Evolutionary conservation across 2,797 vertebrate genomes (phyloP).

Genomic region (Morelia viridis): DNA sequence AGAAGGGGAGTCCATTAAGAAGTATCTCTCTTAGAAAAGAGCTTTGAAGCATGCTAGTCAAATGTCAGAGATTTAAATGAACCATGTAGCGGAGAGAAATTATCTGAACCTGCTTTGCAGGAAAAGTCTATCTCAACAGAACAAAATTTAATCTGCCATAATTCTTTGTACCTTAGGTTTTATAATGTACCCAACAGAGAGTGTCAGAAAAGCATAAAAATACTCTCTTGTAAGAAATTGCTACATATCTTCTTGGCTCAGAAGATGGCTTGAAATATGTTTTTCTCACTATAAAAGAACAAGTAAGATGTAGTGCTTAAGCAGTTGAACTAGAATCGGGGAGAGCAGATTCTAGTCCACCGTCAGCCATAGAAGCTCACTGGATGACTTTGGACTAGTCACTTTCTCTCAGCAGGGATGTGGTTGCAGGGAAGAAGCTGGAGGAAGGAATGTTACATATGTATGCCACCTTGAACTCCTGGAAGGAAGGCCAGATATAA

Average conservation of each 20-base stretch:
- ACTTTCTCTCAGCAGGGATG: not conserved
- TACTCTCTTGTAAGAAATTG: conserved; percentile 48
- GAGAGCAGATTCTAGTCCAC: not conserved
- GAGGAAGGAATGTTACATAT: not conserved
- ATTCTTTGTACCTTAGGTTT: conserved; percentile 27
- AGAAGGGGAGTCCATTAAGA: not conserved
- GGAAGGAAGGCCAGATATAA: not conserved
- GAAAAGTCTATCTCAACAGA: not conserved
- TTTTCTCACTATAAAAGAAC: not conserved
- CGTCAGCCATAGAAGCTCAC: not conserved
- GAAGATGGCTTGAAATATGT: not conserved
- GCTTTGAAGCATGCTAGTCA: not conserved
- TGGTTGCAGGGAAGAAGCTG: not conserved
- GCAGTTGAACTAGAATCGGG: too few species aligned
- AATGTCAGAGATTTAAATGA: conserved; percentile 13
- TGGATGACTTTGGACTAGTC: not conserved
- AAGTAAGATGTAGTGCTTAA: not conserved
- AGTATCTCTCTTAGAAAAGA: not conserved
- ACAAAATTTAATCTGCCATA: conserved; percentile 39
- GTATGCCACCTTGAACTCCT: not conserved
- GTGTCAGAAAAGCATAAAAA: conserved; percentile 31
- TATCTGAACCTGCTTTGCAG: conserved; percentile 29
- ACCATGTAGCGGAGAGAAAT: not conserved
- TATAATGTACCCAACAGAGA: conserved; percentile 48
- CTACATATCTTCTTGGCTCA: not conserved